Evolutionary conservation across 1,140 invertebrate species (phyloP), one percentile per base, ranked within the genome.

Genomic region (Bicyclus anynana): DNA sequence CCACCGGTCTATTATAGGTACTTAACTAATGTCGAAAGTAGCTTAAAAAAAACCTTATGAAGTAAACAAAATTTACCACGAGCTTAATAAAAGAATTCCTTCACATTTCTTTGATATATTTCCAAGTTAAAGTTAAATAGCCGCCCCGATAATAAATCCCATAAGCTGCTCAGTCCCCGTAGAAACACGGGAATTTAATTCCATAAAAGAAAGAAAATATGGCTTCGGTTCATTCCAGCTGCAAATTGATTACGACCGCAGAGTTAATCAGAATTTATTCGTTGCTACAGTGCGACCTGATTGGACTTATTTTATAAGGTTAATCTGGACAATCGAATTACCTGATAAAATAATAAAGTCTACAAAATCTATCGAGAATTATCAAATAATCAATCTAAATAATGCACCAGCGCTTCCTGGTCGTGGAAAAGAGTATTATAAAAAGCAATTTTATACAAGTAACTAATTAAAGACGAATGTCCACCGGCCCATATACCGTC

Each of bases 201-300:
- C 37, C 7, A 40, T 40, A 40, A 40, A 17, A 40, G 37, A 40
- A 40, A 40, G 13, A 40, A 40, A 40, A 40, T 40, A 40, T 40
- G 37, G 37, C 37, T 10, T 40, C 12, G 14, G 16, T 17, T 17
- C 3, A 12, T 40, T 16, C 37, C 37, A 7, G 13, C 37, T 17
- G 37, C 16, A 40, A 17, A 40, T 40, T 16, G 37, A 5, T 40
- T 40, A 13, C 5, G 16, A 40, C 37, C 37, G 16, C 37, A 17
- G 17, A 17, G 13, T 40, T 40, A 40, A 40, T 40, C 37, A 17
- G 37, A 9, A 40, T 40, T 40, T 40, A 40, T 16, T 40, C 12
- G 37, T 17, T n/a, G n/a, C n/a, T n/a, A 40, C 37, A 17, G 37
- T 33, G 3, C 13, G 12, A 14, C 10, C 12, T 40, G 37, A 40